These are phyloP conservation scores for Prosopocoilus inquinatus DNA, from an alignment of 2,888 invertebrate genomes.

Conservation along the genomic window DNA sequence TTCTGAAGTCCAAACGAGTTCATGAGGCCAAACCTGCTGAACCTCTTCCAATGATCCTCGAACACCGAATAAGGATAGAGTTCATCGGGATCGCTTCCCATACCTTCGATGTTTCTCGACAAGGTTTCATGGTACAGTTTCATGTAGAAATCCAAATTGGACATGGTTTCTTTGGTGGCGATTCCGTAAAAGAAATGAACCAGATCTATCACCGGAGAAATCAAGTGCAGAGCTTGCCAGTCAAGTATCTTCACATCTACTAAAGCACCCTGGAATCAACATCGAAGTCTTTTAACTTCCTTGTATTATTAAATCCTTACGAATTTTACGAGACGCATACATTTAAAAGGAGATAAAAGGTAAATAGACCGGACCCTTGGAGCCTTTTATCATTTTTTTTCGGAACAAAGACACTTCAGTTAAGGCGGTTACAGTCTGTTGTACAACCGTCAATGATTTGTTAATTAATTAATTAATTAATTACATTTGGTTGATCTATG, in stretches of 20 bases:
- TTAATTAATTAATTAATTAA: too few species aligned
- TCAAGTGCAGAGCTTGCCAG: conserved; percentile 17
- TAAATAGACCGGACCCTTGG: too few species aligned
- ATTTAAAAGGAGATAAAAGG: too few species aligned
- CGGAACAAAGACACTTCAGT: too few species aligned
- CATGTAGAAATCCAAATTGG: conserved; percentile 34
- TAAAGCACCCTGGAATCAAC: conserved; percentile 9
- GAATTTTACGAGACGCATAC: too few species aligned
- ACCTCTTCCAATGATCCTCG: conserved; percentile 27
- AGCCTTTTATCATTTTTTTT: too few species aligned
- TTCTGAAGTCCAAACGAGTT: conserved; percentile 16
- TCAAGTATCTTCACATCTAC: conserved; percentile 19
- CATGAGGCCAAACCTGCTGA: conserved; percentile 23
- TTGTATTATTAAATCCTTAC: neutral
- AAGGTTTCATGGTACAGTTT: conserved; percentile 36
- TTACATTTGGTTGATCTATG: too few species aligned
- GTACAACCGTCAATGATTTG: too few species aligned
- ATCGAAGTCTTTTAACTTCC: too few species aligned
- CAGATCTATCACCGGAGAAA: conserved; percentile 37
- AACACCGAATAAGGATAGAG: conserved; percentile 35
- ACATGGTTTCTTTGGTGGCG: conserved; percentile 28
- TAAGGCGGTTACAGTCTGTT: too few species aligned
- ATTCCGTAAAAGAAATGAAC: conserved; percentile 38
- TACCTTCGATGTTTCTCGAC: conserved; percentile 27
- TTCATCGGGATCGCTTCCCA: conserved; percentile 33